A percentile compares a stretch with the other conserved stretches of the same genome.
phyloP scores from a whole-genome alignment of 2,113 vertebrate species.

The Neogobius melanostomus region DNA sequence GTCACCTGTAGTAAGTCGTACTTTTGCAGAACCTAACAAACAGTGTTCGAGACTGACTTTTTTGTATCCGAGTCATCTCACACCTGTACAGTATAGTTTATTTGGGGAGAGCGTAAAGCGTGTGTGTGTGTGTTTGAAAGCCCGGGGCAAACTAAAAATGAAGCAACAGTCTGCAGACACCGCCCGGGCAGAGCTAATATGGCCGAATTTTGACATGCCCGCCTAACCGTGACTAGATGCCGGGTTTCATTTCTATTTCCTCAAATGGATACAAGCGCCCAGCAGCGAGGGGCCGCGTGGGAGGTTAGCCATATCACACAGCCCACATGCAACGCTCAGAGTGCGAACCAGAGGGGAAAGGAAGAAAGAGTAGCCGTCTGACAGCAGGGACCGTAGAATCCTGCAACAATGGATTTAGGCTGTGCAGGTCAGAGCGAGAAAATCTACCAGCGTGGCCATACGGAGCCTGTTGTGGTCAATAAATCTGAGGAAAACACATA shows the following conservation, averaged over 20 bases:
- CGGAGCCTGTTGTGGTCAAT: background rate
- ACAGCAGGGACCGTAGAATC: background rate
- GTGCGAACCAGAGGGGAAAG: slow-evolving; percentile 24
- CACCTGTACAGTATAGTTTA: background rate
- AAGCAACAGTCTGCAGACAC: slow-evolving; percentile 52
- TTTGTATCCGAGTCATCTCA: background rate
- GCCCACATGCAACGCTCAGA: slow-evolving; percentile 6
- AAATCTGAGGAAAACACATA: background rate
- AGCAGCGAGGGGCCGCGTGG: slow-evolving; percentile 33
- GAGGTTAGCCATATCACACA: slow-evolving; percentile 49
- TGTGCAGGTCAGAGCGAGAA: background rate
- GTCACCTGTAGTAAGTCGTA: too few species aligned
- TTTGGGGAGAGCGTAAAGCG: slow-evolving; percentile 5
- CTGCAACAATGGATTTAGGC: slow-evolving; percentile 20
- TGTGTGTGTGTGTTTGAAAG: slow-evolving; percentile 19
- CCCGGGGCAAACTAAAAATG: slow-evolving; percentile 57
- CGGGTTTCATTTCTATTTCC: slow-evolving; percentile 50
- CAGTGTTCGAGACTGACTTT: too few species aligned
- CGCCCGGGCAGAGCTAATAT: slow-evolving; percentile 51
- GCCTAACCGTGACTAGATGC: slow-evolving; percentile 26
- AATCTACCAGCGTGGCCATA: background rate
- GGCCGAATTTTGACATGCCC: slow-evolving; percentile 36
- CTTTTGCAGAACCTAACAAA: too few species aligned
- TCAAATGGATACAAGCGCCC: slow-evolving; percentile 45
- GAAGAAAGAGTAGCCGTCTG: slow-evolving; percentile 27